phyloP scores from a whole-genome alignment of 2,797 vertebrate genomes.

The Alcedo quadribrachys region DNA sequence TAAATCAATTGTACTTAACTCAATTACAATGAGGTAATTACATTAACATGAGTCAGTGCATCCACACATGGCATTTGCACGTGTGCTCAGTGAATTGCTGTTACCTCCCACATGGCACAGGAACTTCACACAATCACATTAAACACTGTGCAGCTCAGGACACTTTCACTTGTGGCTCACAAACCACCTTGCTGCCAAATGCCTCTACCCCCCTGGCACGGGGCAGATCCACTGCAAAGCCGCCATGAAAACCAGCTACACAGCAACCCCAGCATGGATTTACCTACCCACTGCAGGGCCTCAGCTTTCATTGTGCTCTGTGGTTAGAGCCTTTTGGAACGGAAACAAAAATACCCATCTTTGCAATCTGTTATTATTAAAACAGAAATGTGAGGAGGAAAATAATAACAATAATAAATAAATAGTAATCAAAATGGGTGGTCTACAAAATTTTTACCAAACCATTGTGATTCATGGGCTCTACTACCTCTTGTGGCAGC shows the following conservation, averaged over 20 bases:
- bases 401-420: background rate
- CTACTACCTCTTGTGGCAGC: background rate
- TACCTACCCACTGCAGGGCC: background rate
- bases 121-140: background rate
- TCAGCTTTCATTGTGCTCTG: background rate
- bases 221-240: background rate
- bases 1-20: slow-evolving; percentile 71
- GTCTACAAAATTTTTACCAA: background rate
- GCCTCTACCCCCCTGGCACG: background rate
- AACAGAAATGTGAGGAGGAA: background rate
- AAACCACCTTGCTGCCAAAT: background rate
- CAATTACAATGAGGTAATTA: slow-evolving; percentile 68
- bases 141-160: background rate
- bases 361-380: background rate
- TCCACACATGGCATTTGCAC: slow-evolving; percentile 69
- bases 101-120: slow-evolving; percentile 57
- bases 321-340: background rate
- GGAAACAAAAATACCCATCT: background rate
- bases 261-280: background rate
- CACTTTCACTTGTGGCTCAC: background rate
- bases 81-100: slow-evolving; percentile 36
- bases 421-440: background rate
- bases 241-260: background rate
- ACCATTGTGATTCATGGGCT: background rate
- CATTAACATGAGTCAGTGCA: slow-evolving; percentile 72